Evolutionary conservation across 35 echinoderm and acorn worm species (phyloP), one percentile per base, ranked within the genome.

Genomic region (Heliocidaris tuberculata): DNA sequence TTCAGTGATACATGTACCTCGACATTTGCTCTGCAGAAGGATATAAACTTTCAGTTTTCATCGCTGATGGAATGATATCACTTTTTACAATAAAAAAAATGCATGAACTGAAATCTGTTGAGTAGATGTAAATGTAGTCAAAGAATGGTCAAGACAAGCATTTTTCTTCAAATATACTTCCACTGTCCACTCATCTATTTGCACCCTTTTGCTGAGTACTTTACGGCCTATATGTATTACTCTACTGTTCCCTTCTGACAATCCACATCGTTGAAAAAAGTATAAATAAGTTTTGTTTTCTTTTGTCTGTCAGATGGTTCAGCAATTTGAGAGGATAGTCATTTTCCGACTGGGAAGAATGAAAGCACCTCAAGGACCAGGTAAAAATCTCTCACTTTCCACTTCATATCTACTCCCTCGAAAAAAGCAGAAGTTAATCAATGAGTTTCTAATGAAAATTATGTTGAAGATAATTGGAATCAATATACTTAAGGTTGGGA

Each of bases 331-430:
- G 70, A 96, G 98, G 59, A 47, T 97, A 9, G 98, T 99, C 3
- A 95, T 99, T 5, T 99, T 97, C 86, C 61, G 98, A 92, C 89
- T 99, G 0, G 98, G 98, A n/a, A 50, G 96, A 70, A 88, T 99
- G n/a, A 95, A 97, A 90, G 87, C 86, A 94, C 96, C 96, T 21
- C 97, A 96, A 95, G 98, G 98, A 50, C 98, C 98, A 88, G 98
- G 98, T 98, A 90, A 89, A 30, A 93, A 71, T 31, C 56, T 89
- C 85, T 19, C 21, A 13, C 27, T 29, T 31, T 13, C 8, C 50
- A 27, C 0, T 54, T 30, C 31, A 29, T 29, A 88, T 32, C 47
- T 13, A 30, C n/a, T 86, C n/a, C 27, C 10, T 29, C 2, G 31
- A 30, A 7, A 86, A 32, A 1, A 32, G 9, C 21, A 3, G 9